Conservation (phyloP, 2,797 vertebrate genomes). For the Champsocephalus gunnari region DNA sequence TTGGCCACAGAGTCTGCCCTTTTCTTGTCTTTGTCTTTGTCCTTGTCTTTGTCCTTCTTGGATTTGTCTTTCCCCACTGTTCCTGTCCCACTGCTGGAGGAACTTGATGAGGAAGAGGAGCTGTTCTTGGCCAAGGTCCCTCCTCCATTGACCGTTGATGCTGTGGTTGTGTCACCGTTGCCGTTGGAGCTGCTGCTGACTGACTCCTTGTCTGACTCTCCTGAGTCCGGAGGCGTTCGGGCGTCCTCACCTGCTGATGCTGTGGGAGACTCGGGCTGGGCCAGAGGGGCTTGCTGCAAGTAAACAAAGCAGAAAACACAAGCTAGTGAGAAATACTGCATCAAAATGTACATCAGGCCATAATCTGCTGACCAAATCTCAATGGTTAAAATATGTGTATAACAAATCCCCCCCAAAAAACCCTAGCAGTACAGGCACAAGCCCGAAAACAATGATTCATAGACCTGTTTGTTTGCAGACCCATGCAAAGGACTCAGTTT, state of each 20-base stretch:
- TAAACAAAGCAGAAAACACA: slow-evolving; percentile 31
- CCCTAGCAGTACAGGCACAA: neutral
- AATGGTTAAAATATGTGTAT: neutral
- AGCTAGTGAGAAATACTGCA: slow-evolving; percentile 8
- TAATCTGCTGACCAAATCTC: neutral
- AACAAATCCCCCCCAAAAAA: neutral
- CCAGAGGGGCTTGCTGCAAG: slow-evolving; percentile 89
- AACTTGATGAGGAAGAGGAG: slow-evolving; percentile 83
- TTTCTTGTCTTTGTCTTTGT: slow-evolving; percentile 93
- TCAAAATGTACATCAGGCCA: neutral
- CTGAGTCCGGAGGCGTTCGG: slow-evolving; percentile 91
- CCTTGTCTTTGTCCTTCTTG: slow-evolving; percentile 85
- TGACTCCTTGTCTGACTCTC: slow-evolving; percentile 97
- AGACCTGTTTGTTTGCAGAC: slow-evolving; percentile 22
- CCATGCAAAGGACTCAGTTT: slow-evolving; percentile 43
- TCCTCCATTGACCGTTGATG: slow-evolving; percentile 58
- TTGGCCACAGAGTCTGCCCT: slow-evolving; percentile 95
- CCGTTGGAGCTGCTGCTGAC: slow-evolving; percentile 95
- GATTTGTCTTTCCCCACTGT: slow-evolving; percentile 75
- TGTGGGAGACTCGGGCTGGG: slow-evolving; percentile 95
- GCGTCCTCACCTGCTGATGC: slow-evolving; percentile 93
- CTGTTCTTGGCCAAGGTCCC: slow-evolving; percentile 74
- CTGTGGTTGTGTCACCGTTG: slow-evolving; percentile 81
- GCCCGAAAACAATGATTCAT: slow-evolving; percentile 31
- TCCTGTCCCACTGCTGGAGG: slow-evolving; percentile 75